Evolutionary conservation across 2,797 vertebrate species (phyloP), one percentile per base, ranked within the genome.

Genomic region (Microhierax caerulescens): DNA sequence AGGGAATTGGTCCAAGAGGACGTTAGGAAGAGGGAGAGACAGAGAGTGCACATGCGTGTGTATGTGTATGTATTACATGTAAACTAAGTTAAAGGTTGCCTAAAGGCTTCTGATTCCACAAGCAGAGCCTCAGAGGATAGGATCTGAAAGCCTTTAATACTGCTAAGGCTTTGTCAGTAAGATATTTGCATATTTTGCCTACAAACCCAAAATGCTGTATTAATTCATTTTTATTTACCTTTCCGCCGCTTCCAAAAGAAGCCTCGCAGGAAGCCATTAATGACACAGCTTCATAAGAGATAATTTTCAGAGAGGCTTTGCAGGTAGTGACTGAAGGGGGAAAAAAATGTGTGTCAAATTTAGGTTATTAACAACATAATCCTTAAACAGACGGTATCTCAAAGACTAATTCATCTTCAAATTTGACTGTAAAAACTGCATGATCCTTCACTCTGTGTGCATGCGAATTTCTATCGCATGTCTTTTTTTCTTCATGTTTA

Each of bases 191-290:
- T 97, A 94, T 86, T 95, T 96, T 96, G 90, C 94, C 95, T 93
- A 95, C 93, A 95, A 96, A 97, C 96, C 41, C 72, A 83, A 88
- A 96, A 72, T 0, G 32, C 79, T 93, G 36, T 78, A 88, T 96
- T 95, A 95, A 97, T 97, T 97, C 95, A 77, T 94, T 97, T 96
- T 96, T 97, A 96, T 97, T 96, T 97, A 96, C 94, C 94, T 98
- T 97, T 96, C 82, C 50, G 73, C 83, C 12, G 5, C 68, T 93
- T 97, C 85, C 95, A 96, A 95, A 96, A 92, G 97, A 90, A 97
- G 88, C 84, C 96, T 97, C 48, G 4, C 67, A 94, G 97, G 93
- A 97, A 97, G 75, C 74, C 75, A 63, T 96, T 97, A 94, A 87
- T 86, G 70, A 96, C 91, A 95, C 32, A 5, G 24, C 90, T 97